Base-by-base conservation (phyloP, 2,797 vertebrate genomes). In the Sternotherus odoratus region DNA sequence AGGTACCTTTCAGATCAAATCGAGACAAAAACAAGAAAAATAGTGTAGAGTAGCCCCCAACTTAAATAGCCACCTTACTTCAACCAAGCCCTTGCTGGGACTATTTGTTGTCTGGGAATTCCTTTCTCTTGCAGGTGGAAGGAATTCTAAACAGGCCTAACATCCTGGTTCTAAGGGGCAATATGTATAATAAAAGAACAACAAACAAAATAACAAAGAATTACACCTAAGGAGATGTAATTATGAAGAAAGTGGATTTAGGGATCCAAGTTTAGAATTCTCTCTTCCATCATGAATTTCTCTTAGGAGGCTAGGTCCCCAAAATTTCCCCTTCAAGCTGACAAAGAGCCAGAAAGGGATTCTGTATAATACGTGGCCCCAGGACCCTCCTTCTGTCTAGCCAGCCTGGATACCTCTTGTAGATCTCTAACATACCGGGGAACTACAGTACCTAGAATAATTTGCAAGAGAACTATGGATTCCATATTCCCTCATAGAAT, bases 321-420 rank as follows among this genome's bases (percentile, higher is more conserved):
- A 82, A 63, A 84, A 56, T 33, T 12, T 88, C 5, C 26, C 82
- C 63, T 88, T 81, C 79, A 81, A 23, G 5, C 12, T 53, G 49
- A 91, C 80, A 85, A 77, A 88, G n/a, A 79, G 2, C 4, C 72
- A 15, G 33, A 85, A 94, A 94, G 50, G 1, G 63, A 60, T 39
- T 30, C 39, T 82, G 13, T 0, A 1, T 79, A 79, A n/a, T 51
- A 82, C 2, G 3, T 5, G 82, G 6, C 13, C 28, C 17, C 17
- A 77, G 60, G 43, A 33, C 1, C 2, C 51, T 51, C 6, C 11
- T 9, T 51, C 17, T 60, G 33, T 80, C 78, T 83, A 90, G 10
- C 12, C 23, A 82, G 39, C 2, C 16, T 0, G 0, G 17, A 30
- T n/a, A 36, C 54, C 46, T 5, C 43, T 30, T 3, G 5, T 48